Evolutionary conservation across 2,797 vertebrate species (phyloP).

Genomic region (Lutjanus argentimaculatus): DNA sequence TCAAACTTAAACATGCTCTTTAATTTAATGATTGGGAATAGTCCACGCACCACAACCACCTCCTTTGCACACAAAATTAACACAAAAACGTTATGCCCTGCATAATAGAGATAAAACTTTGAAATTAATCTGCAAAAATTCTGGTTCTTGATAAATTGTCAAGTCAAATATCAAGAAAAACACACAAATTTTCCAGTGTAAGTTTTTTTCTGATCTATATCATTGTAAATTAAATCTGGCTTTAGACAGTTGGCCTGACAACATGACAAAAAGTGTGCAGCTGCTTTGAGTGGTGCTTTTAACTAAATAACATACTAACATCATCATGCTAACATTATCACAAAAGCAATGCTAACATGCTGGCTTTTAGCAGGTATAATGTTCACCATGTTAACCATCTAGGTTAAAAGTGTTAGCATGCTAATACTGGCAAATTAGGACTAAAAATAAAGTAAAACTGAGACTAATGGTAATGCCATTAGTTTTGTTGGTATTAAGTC

Average conservation of each 20-base stretch:
- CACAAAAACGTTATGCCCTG: neutral
- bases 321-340: neutral
- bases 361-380: neutral
- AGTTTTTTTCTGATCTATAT: neutral
- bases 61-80: neutral
- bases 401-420: neutral
- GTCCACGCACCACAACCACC: neutral
- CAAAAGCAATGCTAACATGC: neutral
- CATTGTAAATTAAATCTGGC: neutral
- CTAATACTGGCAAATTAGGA: neutral
- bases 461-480: neutral
- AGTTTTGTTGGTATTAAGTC: neutral
- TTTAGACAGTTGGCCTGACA: too few relatives aligned
- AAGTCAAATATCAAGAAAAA: neutral
- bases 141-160: neutral
- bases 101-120: neutral
- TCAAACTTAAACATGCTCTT: neutral
- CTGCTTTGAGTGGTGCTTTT: too few relatives aligned
- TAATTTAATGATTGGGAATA: neutral
- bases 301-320: neutral
- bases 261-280: too few relatives aligned
- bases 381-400: neutral
- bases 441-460: neutral
- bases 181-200: too few relatives aligned
- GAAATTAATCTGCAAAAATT: neutral